phyloP scores from a whole-genome alignment of 2,888 invertebrate species.

The Sceliomorpha sp. region DNA sequence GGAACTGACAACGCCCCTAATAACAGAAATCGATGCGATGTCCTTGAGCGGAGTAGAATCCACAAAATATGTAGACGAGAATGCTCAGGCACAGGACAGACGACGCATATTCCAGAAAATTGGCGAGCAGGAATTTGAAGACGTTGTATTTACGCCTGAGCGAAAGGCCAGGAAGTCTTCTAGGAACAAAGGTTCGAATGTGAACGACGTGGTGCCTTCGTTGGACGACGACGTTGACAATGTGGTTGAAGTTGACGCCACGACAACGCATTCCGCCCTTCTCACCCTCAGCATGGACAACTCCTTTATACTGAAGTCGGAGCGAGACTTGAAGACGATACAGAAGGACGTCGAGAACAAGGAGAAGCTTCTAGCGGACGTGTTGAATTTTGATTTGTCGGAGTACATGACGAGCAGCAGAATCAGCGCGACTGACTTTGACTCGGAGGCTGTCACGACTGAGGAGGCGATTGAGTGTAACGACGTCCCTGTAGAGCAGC shows the following conservation, averaged over 20 bases:
- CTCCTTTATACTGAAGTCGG: slow-evolving; percentile 61
- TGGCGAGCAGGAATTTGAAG: slow-evolving; percentile 87
- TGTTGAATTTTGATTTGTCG: slow-evolving; percentile 83
- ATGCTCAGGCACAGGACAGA: no score
- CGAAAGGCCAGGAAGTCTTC: slow-evolving; percentile 72
- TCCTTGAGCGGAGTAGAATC: slow-evolving; percentile 14
- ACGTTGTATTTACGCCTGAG: slow-evolving; percentile 85
- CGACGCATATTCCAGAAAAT: slow-evolving; percentile 87
- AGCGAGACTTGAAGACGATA: slow-evolving; percentile 82
- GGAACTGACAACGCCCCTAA: slow-evolving; percentile 64
- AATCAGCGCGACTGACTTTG: slow-evolving; percentile 55
- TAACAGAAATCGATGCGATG: slow-evolving; percentile 58
- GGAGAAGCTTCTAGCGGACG: slow-evolving; percentile 86
- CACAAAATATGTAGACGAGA: no score
- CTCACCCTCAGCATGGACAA: slow-evolving; percentile 68
- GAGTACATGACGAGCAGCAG: slow-evolving; percentile 71
- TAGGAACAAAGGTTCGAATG: slow-evolving; percentile 34
- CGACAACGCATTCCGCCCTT: slow-evolving; percentile 66
- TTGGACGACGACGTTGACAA: not conserved
- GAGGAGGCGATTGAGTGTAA: slow-evolving; percentile 50
- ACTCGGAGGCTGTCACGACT: slow-evolving; percentile 57
- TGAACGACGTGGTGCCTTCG: no score
- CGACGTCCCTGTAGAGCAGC: slow-evolving; percentile 1
- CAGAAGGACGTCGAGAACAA: slow-evolving; percentile 88
- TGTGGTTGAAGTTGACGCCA: slow-evolving; percentile 26